Conservation (phyloP, 2,797 vertebrate genomes). For the Balearica regulorum region DNA sequence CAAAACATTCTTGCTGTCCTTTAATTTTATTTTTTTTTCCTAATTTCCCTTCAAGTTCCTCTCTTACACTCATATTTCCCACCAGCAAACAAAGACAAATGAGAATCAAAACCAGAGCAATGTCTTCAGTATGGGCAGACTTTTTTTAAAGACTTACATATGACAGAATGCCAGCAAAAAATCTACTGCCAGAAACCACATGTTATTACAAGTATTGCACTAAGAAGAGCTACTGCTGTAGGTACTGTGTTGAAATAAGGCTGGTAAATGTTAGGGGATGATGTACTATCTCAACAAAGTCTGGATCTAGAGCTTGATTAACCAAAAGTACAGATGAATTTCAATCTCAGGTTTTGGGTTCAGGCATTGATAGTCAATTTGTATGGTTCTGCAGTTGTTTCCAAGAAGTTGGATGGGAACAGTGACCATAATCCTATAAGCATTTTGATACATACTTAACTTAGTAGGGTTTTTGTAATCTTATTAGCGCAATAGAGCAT, state of each 20-base stretch:
- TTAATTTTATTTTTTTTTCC: neutral
- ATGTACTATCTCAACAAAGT: neutral
- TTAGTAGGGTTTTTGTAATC: neutral
- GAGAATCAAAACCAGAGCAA: neutral
- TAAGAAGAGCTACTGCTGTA: neutral
- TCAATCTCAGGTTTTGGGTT: neutral
- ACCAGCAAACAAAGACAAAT: conserved; percentile 7
- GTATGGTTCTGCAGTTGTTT: neutral
- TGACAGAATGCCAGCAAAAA: neutral
- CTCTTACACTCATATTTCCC: neutral
- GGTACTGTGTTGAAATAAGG: neutral
- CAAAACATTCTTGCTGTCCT: neutral
- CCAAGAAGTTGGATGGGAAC: neutral
- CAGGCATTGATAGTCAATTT: neutral
- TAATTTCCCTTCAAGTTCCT: conserved; percentile 7
- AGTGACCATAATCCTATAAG: neutral
- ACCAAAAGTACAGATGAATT: neutral
- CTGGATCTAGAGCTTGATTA: neutral
- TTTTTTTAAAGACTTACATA: neutral
- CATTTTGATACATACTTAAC: neutral
- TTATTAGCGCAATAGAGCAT: neutral
- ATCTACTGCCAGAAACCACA: neutral
- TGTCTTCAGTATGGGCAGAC: neutral
- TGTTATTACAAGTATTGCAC: neutral
- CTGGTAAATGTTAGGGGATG: neutral